A percentile compares a stretch with the other conserved stretches of the same genome.
Conservation (phyloP, 1,140 invertebrate species). For the Asobara japonica region DNA sequence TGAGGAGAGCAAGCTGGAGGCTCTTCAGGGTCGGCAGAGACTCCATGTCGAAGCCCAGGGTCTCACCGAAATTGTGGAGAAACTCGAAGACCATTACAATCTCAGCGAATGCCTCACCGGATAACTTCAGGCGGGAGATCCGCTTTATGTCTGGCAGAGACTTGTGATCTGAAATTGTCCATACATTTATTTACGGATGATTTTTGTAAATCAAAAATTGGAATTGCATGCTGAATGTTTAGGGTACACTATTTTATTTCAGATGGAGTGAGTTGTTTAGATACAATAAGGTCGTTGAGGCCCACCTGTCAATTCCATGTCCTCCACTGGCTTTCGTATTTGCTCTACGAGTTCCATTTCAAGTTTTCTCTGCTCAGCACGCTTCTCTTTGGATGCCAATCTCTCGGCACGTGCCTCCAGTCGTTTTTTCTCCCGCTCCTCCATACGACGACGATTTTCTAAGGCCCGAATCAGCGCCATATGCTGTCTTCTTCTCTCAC, state of each 20-base stretch:
- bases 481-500: constrained; percentile 90
- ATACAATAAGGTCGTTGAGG: not conserved
- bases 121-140: constrained; percentile 82
- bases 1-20: constrained; percentile 85
- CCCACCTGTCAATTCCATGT: constrained; percentile 78
- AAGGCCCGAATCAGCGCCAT: constrained; percentile 87
- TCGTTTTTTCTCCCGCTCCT: constrained; percentile 87
- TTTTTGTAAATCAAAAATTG: too few relatives aligned
- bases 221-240: too few relatives aligned
- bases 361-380: constrained; percentile 81
- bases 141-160: constrained; percentile 79
- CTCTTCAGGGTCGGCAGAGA: constrained; percentile 86
- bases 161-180: constrained; percentile 72
- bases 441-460: constrained; percentile 85
- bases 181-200: too few relatives aligned
- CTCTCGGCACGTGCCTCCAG: constrained; percentile 82
- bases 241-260: too few relatives aligned
- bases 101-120: constrained; percentile 90
- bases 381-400: constrained; percentile 82
- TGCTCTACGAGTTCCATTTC: constrained; percentile 88
- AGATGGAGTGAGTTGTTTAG: too few relatives aligned
- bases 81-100: constrained; percentile 95
- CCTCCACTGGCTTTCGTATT: constrained; percentile 88
- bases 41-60: constrained; percentile 91
- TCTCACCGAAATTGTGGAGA: constrained; percentile 93